Conservation (phyloP, 2,113 vertebrate genomes). For the Cyprinus carpio region DNA sequence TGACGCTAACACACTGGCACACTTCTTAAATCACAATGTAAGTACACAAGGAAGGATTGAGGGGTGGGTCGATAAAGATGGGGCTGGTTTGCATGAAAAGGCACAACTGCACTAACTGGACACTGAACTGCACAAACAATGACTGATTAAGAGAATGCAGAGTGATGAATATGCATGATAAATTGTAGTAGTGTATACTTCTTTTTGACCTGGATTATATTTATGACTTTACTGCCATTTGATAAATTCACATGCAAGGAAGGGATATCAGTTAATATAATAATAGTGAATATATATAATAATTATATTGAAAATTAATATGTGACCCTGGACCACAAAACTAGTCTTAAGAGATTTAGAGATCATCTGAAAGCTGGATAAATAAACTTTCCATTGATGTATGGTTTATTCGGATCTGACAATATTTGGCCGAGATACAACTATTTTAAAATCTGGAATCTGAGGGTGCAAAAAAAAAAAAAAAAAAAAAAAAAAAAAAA, state of each 20-base stretch:
- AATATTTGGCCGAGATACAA: too few relatives aligned
- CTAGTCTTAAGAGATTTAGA: too few relatives aligned
- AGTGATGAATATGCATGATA: slow-evolving; percentile 3
- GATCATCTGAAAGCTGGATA: too few relatives aligned
- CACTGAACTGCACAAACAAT: slow-evolving; percentile 38
- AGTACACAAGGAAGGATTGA: slow-evolving; percentile 71
- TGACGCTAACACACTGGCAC: slow-evolving; percentile 80
- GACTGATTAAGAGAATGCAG: slow-evolving; percentile 44
- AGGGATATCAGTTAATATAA: not conserved
- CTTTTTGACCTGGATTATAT: not conserved
- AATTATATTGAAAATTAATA: not conserved
- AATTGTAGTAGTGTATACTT: not conserved
- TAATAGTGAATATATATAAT: not conserved
- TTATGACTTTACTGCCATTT: not conserved
- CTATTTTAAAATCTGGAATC: too few relatives aligned
- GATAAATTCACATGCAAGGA: not conserved
- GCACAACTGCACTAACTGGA: slow-evolving; percentile 63
- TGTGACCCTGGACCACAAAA: too few relatives aligned
- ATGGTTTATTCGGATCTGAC: too few relatives aligned
- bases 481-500: too few relatives aligned
- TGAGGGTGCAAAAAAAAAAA: too few relatives aligned
- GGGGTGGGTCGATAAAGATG: slow-evolving; percentile 1
- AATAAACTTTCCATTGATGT: too few relatives aligned
- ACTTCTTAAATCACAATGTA: slow-evolving; percentile 78
- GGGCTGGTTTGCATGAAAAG: slow-evolving; percentile 46